Base-by-base conservation (phyloP, 1,140 invertebrate genomes). In the Diorhabda sublineata region DNA sequence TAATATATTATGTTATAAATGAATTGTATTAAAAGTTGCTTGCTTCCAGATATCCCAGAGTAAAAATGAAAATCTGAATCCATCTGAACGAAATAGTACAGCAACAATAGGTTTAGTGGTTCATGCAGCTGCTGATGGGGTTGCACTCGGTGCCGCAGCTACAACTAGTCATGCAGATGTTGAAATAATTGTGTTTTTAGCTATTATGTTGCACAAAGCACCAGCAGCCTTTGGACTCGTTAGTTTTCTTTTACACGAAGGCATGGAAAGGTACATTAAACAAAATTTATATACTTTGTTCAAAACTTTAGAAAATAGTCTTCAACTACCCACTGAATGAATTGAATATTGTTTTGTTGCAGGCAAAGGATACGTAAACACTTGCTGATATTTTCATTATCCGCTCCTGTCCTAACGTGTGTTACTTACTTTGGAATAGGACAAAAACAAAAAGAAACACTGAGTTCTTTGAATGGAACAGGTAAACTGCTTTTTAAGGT, bases 181-280 rank as follows among this genome's bases (percentile, higher is more conserved):
- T 3, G 97, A 99, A 84, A 90, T 97, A 76, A 97, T 99, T 72
- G 96, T 99, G 26, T 99, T 99, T 81, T 81, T 98, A 47, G 98
- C 98, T 42, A 99, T 99, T 71, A 99, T 99, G 96, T 84, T 99
- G 9, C 98, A 99, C 78, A 99, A 99, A 85, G 97, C 96, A 8
- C 98, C 98, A 3, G 97, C 98, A 42, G 95, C 98, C 5, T 99
- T 99, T 87, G 98, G 97, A 47, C 84, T 99, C 2, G 96, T 98
- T 8, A 98, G 96, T 45, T 99, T 98, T 82, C 84, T 99, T 61
- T 81, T 99, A 68, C 95, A 98, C 79, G 96, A 97, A 81, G 95
- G 95, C 3, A 87, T 99, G 6, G 97, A 99, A 72, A 83, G 86
- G 77, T 86, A 78, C 62, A 45, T 57, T 44, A 62, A 67, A 5